Conservation (phyloP, 2,797 vertebrate genomes). For the Natrix natrix region DNA sequence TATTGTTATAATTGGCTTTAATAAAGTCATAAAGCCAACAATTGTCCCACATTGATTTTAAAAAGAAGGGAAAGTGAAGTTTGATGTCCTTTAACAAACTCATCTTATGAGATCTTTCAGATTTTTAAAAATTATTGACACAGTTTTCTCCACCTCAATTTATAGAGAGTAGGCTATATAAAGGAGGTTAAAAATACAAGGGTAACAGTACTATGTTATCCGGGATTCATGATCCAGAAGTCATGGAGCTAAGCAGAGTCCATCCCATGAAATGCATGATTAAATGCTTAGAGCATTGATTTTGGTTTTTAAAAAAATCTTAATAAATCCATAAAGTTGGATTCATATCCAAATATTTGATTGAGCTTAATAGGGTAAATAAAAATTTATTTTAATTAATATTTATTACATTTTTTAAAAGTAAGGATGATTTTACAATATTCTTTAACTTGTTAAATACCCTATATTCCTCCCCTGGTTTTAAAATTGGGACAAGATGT, state of each 20-base stretch:
- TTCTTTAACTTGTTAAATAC: neutral
- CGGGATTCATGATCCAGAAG: neutral
- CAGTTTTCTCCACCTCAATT: neutral
- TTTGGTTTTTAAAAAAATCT: neutral
- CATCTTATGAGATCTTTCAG: neutral
- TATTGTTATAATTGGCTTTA: neutral
- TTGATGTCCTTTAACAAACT: neutral
- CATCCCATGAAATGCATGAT: neutral
- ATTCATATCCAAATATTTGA: neutral
- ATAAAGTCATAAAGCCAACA: neutral
- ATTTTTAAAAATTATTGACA: neutral
- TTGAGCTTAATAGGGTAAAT: neutral
- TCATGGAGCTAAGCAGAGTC: neutral
- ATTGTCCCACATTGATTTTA: neutral
- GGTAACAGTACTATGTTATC: neutral
- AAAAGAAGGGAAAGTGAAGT: neutral
- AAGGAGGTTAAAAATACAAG: neutral
- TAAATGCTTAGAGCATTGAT: neutral
- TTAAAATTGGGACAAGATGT: neutral
- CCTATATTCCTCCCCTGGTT: neutral
- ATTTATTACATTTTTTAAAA: neutral
- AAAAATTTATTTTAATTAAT: slow-evolving; percentile 10
- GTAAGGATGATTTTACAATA: slow-evolving; percentile 18
- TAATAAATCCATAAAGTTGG: neutral
- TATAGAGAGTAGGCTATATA: neutral